These are phyloP conservation scores for Montipora cactus DNA, from an alignment of 64 coral and sea anemone species.

Conservation along the genomic window DNA sequence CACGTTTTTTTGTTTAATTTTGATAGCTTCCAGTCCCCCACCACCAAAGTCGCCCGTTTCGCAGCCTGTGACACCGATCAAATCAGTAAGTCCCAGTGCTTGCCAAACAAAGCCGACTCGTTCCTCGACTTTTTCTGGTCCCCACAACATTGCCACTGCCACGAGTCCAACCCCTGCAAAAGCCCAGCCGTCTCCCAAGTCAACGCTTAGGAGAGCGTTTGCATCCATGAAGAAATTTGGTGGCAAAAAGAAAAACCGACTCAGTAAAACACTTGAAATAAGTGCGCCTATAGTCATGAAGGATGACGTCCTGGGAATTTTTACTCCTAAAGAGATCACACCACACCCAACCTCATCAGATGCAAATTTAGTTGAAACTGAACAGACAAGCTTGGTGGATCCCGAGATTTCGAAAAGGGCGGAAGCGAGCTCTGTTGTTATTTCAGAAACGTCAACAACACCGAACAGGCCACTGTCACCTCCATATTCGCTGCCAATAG, in stretches of 20 bases:
- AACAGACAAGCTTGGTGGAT: neutral
- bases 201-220: slow-evolving; percentile 53
- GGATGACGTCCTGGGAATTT: slow-evolving; percentile 28
- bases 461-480: neutral
- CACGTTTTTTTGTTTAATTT: neutral
- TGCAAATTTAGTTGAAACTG: neutral
- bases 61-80: slow-evolving; percentile 11
- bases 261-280: slow-evolving; percentile 66
- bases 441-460: neutral
- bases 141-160: neutral
- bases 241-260: slow-evolving; percentile 54
- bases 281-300: slow-evolving; percentile 54
- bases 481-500: neutral
- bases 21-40: slow-evolving; percentile 13
- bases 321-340: slow-evolving; percentile 17
- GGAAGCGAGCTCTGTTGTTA: neutral
- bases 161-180: slow-evolving; percentile 8
- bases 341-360: neutral
- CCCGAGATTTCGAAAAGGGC: neutral
- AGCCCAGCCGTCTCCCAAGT: slow-evolving; percentile 22
- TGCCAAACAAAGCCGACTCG: neutral
- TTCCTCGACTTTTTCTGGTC: slow-evolving; percentile 22
- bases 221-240: slow-evolving; percentile 64
- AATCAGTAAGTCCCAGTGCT: slow-evolving; percentile 32
- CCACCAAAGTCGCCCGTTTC: neutral